Conservation (phyloP, 2,888 invertebrate species). For the Parnassius mnemosyne region DNA sequence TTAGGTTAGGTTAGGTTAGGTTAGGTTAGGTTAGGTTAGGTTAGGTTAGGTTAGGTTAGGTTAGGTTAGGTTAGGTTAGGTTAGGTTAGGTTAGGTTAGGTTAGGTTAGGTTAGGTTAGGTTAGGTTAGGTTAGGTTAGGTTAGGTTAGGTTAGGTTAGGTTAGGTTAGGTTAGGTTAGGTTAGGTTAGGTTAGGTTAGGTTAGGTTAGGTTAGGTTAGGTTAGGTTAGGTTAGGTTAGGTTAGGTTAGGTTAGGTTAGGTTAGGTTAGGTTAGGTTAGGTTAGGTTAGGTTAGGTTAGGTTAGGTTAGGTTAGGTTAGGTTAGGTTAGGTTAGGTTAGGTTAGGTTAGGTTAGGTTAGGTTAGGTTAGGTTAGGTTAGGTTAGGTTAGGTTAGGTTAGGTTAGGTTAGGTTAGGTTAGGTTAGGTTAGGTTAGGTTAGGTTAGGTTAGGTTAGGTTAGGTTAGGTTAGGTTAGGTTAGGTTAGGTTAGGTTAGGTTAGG, state of each 20-base stretch:
- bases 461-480: background rate
- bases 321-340: background rate
- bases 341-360: background rate
- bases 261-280: constrained; percentile 26
- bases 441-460: background rate
- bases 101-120: too few relatives aligned
- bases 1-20: too few relatives aligned
- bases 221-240: constrained; percentile 28
- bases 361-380: constrained; percentile 29
- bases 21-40: too few relatives aligned
- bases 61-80: too few relatives aligned
- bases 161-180: too few relatives aligned
- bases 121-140: too few relatives aligned
- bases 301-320: constrained; percentile 10
- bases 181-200: constrained; percentile 24
- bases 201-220: constrained; percentile 29
- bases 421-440: background rate
- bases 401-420: background rate
- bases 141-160: too few relatives aligned
- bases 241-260: constrained; percentile 27
- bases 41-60: too few relatives aligned
- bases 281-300: constrained; percentile 28
- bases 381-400: constrained; percentile 24
- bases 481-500: constrained; percentile 25
- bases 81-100: too few relatives aligned